Conservation (phyloP, 2,113 vertebrate species). For the Ursus arctos region DNA sequence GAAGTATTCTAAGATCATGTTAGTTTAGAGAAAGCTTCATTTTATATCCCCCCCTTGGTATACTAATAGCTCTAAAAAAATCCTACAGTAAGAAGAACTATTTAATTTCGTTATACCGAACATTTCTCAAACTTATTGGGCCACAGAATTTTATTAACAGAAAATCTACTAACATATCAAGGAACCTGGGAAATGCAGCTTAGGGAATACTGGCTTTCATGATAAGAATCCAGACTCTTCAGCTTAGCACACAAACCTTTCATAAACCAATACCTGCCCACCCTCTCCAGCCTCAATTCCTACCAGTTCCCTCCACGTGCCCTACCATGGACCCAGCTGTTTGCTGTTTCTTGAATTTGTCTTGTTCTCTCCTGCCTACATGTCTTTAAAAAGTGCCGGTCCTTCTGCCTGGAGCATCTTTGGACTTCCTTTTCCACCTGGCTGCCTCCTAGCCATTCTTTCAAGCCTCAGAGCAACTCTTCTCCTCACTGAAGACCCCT, state of each 20-base stretch:
- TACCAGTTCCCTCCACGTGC: no score
- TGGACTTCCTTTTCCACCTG: background rate
- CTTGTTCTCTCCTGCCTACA: background rate
- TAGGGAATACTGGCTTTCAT: background rate
- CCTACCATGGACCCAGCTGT: background rate
- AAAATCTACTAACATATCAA: background rate
- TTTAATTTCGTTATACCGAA: background rate
- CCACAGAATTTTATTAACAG: background rate
- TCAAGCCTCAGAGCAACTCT: background rate
- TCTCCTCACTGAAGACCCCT: background rate
- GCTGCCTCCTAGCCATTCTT: background rate
- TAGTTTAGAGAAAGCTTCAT: background rate
- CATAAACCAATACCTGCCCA: background rate
- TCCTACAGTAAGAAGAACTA: background rate
- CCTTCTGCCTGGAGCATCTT: background rate
- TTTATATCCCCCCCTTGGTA: background rate
- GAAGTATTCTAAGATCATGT: background rate
- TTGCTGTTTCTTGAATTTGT: background rate
- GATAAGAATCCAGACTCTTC: conserved; percentile 1
- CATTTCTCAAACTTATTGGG: background rate
- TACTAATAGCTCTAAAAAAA: background rate
- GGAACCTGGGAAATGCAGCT: background rate
- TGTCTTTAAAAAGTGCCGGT: background rate
- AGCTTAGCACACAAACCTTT: background rate
- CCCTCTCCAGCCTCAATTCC: background rate